Evolutionary conservation across 2,113 vertebrate species (phyloP), one percentile per base, ranked within the genome.

Genomic region (Lycaon pictus): DNA sequence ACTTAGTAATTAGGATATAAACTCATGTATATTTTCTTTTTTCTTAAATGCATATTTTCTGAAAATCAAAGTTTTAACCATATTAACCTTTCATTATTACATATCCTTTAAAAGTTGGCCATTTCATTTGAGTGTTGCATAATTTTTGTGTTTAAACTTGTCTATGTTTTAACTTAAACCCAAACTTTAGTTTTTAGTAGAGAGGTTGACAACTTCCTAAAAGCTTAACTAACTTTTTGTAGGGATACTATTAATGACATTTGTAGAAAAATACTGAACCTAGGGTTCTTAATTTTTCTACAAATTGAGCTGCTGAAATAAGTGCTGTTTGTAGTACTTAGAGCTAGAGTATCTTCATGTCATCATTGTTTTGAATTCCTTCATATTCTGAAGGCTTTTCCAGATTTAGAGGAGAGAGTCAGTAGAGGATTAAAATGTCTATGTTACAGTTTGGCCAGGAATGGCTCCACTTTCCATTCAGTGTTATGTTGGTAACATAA

Each of bases 241-340:
- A 60, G 32, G n/a, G 12, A 3, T 22, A 48, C 65, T 92, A 71
- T 82, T 88, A 82, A 95, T 17, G 35, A 82, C 60, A 60, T 85
- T 85, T 51, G 23, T 82, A 53, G 55, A 67, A 83, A 17, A 95
- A 37, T 53, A 74, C 76, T 84, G 87, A n/a, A 94, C 58, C 0
- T 56, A 35, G 19, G 51, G 22, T 60, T 84, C 60, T 76, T 95
- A 67, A 86, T 87, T 90, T 97, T 96, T 91, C 55, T 97, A 35
- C 13, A 56, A 1, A 16, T 22, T 58, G 35, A 37, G 9, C 22
- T 87, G 13, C 32, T 81, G 15, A 35, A 67, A 20, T 82, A 56
- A 35, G 12, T 81, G 32, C 60, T 67, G 7, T 51, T 94, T 43
- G 27, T 82, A 56, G 10, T 48, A 62, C 29, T 67, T 72, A 60